These are phyloP conservation scores for Nesoenas mayeri DNA, from an alignment of 2,113 vertebrate genomes.

Conservation along the genomic window DNA sequence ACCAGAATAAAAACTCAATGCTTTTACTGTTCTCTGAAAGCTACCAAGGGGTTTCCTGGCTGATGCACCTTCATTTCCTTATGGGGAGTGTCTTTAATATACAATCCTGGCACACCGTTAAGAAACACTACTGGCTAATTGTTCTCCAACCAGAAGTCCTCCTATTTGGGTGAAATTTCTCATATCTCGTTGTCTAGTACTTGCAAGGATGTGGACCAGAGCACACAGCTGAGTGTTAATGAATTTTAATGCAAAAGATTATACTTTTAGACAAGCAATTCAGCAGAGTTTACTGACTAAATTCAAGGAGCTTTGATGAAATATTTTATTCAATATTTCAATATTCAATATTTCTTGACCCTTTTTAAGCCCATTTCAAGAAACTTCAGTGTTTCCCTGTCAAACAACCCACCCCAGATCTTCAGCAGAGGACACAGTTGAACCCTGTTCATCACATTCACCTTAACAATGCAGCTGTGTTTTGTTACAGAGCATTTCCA, in stretches of 20 bases:
- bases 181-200: not conserved
- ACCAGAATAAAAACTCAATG: not conserved
- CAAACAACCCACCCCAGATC: not conserved
- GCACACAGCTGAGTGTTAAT: not conserved
- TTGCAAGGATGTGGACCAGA: not conserved
- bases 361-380: not conserved
- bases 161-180: not conserved
- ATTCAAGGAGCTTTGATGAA: not conserved
- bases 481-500: not conserved
- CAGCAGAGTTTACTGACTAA: not conserved
- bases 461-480: not conserved
- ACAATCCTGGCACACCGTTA: not conserved
- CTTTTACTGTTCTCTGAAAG: not conserved
- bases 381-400: not conserved
- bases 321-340: not conserved
- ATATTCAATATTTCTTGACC: not conserved
- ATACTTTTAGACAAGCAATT: not conserved
- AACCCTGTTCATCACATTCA: not conserved
- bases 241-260: not conserved
- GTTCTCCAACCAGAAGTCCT: not conserved
- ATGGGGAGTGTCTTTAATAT: not conserved
- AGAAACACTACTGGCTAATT: not conserved
- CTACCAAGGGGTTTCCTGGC: not conserved
- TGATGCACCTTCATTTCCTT: not conserved
- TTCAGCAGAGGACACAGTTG: not conserved